Evolutionary conservation across 1,140 invertebrate genomes (phyloP).

Genomic region (Chironomus tepperi): DNA sequence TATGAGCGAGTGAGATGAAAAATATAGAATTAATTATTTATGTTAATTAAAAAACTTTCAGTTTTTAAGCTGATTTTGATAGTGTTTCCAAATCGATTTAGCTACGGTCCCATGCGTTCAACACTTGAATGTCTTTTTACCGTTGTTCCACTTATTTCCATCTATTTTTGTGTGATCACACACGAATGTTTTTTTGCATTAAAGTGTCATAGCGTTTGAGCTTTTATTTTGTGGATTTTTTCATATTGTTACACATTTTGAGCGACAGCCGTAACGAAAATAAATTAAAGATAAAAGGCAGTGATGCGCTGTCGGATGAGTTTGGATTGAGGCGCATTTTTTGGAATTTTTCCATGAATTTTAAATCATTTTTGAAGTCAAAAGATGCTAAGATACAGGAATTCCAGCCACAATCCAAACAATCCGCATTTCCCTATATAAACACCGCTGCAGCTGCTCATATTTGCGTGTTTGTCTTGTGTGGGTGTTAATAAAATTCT

Average conservation of each 20-base stretch:
- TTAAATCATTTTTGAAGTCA: too few species aligned
- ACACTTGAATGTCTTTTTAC: neutral
- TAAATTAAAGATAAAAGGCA: too few species aligned
- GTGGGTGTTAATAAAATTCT: slow-evolving; percentile 6
- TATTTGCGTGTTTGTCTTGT: neutral
- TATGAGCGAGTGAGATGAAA: too few species aligned
- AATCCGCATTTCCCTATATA: too few species aligned
- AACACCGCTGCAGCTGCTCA: too few species aligned
- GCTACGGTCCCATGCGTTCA: neutral
- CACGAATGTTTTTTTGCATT: neutral
- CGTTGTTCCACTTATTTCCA: slow-evolving; percentile 4
- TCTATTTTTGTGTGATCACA: neutral
- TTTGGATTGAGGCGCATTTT: too few species aligned
- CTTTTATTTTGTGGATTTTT: neutral
- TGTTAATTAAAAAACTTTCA: neutral
- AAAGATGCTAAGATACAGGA: too few species aligned
- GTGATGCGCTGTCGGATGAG: too few species aligned
- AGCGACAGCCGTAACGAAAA: too few species aligned
- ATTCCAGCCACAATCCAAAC: too few species aligned
- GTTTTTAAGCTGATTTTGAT: neutral
- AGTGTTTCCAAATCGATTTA: neutral
- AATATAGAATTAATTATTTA: neutral
- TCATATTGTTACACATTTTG: neutral
- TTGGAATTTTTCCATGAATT: too few species aligned
- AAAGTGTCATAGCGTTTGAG: neutral